phyloP scores from a whole-genome alignment of 2,797 vertebrate species.

The Sebastes elongatus region DNA sequence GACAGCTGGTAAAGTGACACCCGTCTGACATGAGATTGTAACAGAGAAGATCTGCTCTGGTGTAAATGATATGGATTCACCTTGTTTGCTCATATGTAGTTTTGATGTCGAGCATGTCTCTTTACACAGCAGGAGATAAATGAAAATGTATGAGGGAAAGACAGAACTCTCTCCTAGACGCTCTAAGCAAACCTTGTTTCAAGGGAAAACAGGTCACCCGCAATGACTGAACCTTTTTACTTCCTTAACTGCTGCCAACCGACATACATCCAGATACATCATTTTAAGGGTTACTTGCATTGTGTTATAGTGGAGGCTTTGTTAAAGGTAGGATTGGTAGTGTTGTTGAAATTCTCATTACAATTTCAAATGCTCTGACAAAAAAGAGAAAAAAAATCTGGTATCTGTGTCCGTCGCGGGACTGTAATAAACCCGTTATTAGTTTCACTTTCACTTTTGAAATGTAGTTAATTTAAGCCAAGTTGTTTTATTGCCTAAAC shows the following conservation, averaged over 20 bases:
- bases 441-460: too few species aligned
- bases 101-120: neutral
- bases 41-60: neutral
- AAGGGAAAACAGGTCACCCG: neutral
- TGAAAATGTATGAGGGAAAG: neutral
- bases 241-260: neutral
- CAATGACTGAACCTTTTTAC: neutral
- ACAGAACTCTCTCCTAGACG: neutral
- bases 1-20: constrained; percentile 4
- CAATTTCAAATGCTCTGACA: too few species aligned
- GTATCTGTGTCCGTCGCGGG: too few species aligned
- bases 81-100: neutral
- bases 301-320: neutral
- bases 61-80: constrained; percentile 4
- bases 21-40: neutral
- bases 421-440: too few species aligned
- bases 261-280: neutral
- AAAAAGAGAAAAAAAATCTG: too few species aligned
- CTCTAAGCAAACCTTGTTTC: neutral
- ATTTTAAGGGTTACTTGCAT: neutral
- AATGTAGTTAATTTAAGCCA: too few species aligned
- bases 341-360: too few species aligned
- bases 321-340: too few species aligned
- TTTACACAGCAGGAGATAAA: neutral
- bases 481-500: too few species aligned